phyloP scores from a whole-genome alignment of 2,113 vertebrate species.

The Neodon shergylaensis region DNA sequence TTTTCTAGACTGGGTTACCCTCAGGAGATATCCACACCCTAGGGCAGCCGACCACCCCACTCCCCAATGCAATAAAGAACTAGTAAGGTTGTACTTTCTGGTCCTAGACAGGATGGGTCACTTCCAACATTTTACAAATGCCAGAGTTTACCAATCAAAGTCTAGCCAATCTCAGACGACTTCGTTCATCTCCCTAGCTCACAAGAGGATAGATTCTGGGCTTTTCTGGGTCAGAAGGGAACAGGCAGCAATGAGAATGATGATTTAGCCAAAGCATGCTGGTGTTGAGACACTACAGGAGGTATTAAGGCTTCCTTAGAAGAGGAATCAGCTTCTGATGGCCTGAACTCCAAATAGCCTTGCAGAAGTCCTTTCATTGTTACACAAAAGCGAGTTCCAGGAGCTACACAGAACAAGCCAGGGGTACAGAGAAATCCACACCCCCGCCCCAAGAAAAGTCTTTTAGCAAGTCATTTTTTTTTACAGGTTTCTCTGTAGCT shows the following conservation, averaged over 20 bases:
- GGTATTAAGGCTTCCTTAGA: background rate
- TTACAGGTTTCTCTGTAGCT: no score
- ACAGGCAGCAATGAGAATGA: background rate
- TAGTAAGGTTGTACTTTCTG: background rate
- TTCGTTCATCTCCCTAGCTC: background rate
- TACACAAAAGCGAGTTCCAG: background rate
- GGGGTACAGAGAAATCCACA: background rate
- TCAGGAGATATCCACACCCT: background rate
- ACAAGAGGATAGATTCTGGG: background rate
- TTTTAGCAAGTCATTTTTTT: no score
- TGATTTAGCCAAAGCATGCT: background rate
- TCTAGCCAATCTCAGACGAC: background rate
- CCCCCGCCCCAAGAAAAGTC: no score
- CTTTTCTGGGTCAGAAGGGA: background rate
- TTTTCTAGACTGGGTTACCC: background rate
- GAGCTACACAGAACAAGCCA: background rate
- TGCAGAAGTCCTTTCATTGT: background rate
- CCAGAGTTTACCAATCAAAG: background rate
- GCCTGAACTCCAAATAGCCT: background rate
- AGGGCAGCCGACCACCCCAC: background rate
- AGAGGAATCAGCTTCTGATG: background rate
- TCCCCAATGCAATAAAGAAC: background rate
- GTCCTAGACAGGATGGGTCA: background rate
- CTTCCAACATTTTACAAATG: background rate
- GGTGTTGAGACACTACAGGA: background rate